Conservation (phyloP, 2,888 invertebrate species). For the Eristalis arbustorum region DNA sequence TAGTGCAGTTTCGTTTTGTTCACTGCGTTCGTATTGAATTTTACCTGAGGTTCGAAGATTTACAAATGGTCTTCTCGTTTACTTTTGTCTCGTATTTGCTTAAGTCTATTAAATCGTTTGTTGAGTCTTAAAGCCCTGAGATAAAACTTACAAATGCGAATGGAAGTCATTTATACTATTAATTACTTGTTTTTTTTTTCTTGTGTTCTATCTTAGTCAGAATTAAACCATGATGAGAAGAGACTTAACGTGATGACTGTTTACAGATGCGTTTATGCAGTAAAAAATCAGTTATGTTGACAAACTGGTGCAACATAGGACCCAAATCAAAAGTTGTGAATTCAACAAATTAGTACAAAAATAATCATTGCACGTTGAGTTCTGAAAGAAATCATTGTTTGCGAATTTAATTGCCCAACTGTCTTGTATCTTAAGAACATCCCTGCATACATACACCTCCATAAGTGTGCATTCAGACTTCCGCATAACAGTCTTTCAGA, state of each 20-base stretch:
- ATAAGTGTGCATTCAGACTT: not conserved
- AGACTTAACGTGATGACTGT: not conserved
- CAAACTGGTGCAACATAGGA: too few species aligned
- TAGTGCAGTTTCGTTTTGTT: not conserved
- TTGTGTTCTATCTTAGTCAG: not conserved
- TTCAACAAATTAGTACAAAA: too few species aligned
- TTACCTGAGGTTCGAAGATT: constrained; percentile 58
- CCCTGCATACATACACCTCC: not conserved
- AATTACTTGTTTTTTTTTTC: constrained; percentile 5
- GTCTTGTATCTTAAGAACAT: not conserved
- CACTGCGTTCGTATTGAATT: constrained; percentile 39
- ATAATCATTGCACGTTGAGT: too few species aligned
- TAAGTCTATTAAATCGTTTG: constrained; percentile 48
- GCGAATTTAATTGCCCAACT: not conserved
- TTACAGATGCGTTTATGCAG: not conserved
- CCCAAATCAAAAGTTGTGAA: too few species aligned
- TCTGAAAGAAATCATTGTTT: too few species aligned
- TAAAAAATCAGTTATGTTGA: not conserved
- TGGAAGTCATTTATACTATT: constrained; percentile 56
- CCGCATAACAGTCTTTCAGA: not conserved
- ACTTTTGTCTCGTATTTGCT: constrained; percentile 44
- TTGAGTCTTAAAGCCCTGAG: constrained; percentile 67
- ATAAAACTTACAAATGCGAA: constrained; percentile 52
- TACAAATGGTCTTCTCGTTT: constrained; percentile 41
- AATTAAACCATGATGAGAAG: not conserved